Conservation (phyloP, 2,888 invertebrate species). For the Lamellibrachia satsuma region DNA sequence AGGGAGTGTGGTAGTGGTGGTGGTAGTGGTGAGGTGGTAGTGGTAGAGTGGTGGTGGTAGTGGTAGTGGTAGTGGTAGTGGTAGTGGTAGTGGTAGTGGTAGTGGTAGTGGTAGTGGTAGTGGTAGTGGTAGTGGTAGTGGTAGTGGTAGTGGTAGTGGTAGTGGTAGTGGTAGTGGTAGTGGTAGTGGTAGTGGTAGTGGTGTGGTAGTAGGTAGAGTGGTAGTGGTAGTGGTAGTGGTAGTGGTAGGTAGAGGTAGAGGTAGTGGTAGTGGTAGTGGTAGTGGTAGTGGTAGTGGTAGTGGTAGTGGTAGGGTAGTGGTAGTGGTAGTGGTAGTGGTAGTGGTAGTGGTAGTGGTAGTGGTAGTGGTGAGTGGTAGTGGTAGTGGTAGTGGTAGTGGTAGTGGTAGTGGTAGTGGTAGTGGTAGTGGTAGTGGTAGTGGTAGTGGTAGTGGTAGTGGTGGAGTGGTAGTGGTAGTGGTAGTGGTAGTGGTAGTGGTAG, state of each 20-base stretch:
- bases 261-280: constrained; percentile 21
- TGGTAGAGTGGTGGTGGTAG: constrained; percentile 19
- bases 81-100: constrained; percentile 17
- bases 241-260: constrained; percentile 14
- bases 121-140: constrained; percentile 20
- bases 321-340: constrained; percentile 20
- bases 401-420: constrained; percentile 23
- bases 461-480: constrained; percentile 21
- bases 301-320: constrained; percentile 17
- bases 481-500: constrained; percentile 18
- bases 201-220: constrained; percentile 13
- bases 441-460: constrained; percentile 24
- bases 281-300: constrained; percentile 27
- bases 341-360: constrained; percentile 17
- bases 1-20: constrained; percentile 24
- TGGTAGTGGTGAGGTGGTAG: constrained; percentile 19
- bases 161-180: constrained; percentile 24
- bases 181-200: constrained; percentile 18
- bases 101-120: constrained; percentile 14
- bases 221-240: constrained; percentile 17
- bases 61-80: constrained; percentile 18
- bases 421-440: constrained; percentile 24
- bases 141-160: constrained; percentile 27
- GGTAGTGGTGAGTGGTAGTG: constrained; percentile 18
- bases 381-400: neutral